phyloP scores from a whole-genome alignment of 2,888 invertebrate genomes.

The Conus canariensis region DNA sequence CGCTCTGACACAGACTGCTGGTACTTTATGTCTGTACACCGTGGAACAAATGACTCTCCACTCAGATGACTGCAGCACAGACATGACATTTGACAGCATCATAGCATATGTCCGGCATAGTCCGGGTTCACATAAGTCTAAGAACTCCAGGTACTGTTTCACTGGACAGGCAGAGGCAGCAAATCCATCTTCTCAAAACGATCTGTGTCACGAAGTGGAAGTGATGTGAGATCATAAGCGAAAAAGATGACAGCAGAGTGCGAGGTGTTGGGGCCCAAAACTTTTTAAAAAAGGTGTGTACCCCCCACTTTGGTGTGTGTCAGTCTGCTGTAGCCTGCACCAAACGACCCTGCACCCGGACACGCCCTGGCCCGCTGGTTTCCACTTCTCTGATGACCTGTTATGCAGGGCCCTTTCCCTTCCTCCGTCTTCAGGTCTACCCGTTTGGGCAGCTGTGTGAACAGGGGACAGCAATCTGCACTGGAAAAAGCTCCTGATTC shows the following conservation, averaged over 20 bases:
- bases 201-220: not conserved
- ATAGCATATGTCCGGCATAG: not conserved
- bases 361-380: not conserved
- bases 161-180: not conserved
- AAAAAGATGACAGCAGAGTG: not conserved
- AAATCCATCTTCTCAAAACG: not conserved
- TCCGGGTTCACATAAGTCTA: not conserved
- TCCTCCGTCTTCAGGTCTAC: not conserved
- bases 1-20: too few relatives aligned
- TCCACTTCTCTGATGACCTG: not conserved
- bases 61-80: too few relatives aligned
- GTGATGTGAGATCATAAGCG: not conserved
- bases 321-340: not conserved
- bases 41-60: too few relatives aligned
- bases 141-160: conserved; percentile 10
- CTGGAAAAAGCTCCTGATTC: conserved; percentile 10
- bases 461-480: not conserved
- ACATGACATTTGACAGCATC: too few relatives aligned
- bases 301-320: not conserved
- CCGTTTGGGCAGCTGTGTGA: not conserved
- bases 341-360: not conserved
- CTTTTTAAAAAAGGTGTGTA: not conserved
- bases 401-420: not conserved
- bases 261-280: not conserved
- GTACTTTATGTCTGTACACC: too few relatives aligned